A percentile compares a stretch with the other conserved stretches of the same genome.
These are phyloP conservation scores for Eulemur mongoz DNA, from an alignment of 2,797 vertebrate species.

Conservation along the genomic window DNA sequence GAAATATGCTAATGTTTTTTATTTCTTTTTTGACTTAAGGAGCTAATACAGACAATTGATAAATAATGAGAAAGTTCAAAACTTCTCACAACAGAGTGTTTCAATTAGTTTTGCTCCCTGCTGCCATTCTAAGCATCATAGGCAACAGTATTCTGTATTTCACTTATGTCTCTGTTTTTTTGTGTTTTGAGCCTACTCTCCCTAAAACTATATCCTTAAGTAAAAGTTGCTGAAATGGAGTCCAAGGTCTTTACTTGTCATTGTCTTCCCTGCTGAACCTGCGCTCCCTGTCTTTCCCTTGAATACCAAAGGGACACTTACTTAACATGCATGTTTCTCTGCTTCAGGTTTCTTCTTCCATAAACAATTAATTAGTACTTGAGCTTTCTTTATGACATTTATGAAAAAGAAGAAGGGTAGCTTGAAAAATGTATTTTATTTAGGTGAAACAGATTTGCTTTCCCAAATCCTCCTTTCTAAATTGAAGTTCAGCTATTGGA, in stretches of 20 bases:
- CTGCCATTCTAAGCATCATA: background rate
- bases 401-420: background rate
- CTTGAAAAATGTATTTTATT: conserved; percentile 38
- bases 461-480: background rate
- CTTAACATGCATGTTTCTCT: background rate
- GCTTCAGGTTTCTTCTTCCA: background rate
- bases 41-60: background rate
- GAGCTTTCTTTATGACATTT: conserved; percentile 4
- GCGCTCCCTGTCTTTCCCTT: background rate
- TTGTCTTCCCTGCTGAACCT: background rate
- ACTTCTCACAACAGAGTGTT: background rate
- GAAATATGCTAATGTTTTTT: background rate
- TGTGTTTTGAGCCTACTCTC: background rate
- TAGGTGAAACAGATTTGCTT: background rate
- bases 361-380: background rate
- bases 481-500: background rate
- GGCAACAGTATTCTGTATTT: conserved; percentile 18
- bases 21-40: background rate
- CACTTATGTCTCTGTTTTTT: background rate
- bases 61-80: conserved; percentile 44
- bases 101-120: conserved; percentile 55
- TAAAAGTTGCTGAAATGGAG: background rate
- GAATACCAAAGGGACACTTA: background rate
- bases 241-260: background rate
- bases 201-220: background rate